A percentile compares a stretch with the other conserved stretches of the same genome.
Conservation (phyloP, 2,797 vertebrate species). For the Rhinatrema bivittatum region DNA sequence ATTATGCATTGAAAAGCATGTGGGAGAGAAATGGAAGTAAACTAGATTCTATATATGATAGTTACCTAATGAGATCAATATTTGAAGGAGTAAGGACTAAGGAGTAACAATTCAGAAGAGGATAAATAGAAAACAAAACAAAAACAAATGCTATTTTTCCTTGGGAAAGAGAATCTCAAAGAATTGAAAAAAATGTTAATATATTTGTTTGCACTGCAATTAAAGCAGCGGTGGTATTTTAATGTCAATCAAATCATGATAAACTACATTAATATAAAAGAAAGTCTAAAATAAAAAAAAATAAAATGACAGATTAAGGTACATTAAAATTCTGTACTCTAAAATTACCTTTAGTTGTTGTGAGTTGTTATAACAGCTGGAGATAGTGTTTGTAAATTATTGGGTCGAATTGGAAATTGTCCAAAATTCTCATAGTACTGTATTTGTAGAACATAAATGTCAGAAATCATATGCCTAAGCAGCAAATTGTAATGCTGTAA, state of each 20-base stretch:
- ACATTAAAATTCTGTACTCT: no score
- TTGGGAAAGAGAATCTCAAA: no score
- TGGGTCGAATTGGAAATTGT: background rate
- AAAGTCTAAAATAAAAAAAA: background rate
- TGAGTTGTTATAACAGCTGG: background rate
- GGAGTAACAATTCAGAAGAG: no score
- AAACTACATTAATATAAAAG: constrained; percentile 4
- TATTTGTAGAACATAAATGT: background rate
- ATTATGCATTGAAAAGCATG: no score
- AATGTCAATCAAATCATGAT: background rate
- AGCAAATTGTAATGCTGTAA: background rate
- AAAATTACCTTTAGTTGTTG: background rate
- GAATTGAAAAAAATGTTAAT: no score
- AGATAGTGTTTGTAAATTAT: background rate
- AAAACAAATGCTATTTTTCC: no score
- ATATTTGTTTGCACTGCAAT: constrained; percentile 1
- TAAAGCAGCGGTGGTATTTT: constrained; percentile 20
- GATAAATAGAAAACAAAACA: no score
- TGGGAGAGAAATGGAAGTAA: no score
- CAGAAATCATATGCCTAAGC: background rate
- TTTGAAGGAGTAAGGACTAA: no score
- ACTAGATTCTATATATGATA: no score
- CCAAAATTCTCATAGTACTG: background rate
- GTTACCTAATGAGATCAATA: no score
- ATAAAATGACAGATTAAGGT: no score